These are phyloP conservation scores for Drosophila triauraria DNA, from an alignment of 1,140 invertebrate species.

Conservation along the genomic window DNA sequence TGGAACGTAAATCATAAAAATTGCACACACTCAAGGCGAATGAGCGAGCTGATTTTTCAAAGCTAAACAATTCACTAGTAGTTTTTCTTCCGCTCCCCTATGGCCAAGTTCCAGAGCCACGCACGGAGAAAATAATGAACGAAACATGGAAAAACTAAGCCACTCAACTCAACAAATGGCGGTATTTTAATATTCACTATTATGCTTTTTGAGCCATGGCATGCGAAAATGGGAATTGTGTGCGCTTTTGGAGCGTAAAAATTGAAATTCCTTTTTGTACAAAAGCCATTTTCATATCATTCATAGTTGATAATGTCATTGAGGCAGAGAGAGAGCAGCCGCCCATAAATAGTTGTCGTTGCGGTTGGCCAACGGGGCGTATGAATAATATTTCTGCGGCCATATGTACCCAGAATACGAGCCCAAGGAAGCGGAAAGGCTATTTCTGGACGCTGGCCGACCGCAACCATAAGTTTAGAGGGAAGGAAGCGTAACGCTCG, in stretches of 20 bases:
- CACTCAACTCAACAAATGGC: slow-evolving; percentile 30
- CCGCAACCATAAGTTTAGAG: slow-evolving; percentile 4
- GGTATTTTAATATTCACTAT: slow-evolving; percentile 39
- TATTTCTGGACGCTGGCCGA: slow-evolving; percentile 17
- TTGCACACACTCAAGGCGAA: slow-evolving; percentile 25
- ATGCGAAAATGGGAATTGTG: slow-evolving; percentile 10
- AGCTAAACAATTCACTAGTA: slow-evolving; percentile 16
- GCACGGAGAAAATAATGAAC: slow-evolving; percentile 8
- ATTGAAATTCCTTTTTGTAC: slow-evolving; percentile 38
- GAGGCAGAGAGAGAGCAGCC: slow-evolving; percentile 14
- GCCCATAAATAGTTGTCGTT: slow-evolving; percentile 64
- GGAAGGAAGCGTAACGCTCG: not conserved
- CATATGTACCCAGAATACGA: slow-evolving; percentile 31
- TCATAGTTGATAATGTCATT: slow-evolving; percentile 53
- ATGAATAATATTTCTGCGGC: slow-evolving; percentile 60
- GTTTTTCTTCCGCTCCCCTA: slow-evolving; percentile 17
- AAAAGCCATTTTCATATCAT: slow-evolving; percentile 43
- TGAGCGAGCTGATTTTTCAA: slow-evolving; percentile 37
- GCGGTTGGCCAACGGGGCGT: slow-evolving; percentile 52
- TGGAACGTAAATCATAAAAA: slow-evolving; percentile 44
- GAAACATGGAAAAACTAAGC: slow-evolving; percentile 32
- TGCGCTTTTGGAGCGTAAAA: slow-evolving; percentile 18
- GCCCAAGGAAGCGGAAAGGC: slow-evolving; percentile 38
- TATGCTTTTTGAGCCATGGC: slow-evolving; percentile 1
- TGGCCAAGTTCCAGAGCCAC: not conserved